Evolutionary conservation across 2,888 invertebrate species (phyloP), one percentile per base, ranked within the genome.

Genomic region (Conistra vaccinii): DNA sequence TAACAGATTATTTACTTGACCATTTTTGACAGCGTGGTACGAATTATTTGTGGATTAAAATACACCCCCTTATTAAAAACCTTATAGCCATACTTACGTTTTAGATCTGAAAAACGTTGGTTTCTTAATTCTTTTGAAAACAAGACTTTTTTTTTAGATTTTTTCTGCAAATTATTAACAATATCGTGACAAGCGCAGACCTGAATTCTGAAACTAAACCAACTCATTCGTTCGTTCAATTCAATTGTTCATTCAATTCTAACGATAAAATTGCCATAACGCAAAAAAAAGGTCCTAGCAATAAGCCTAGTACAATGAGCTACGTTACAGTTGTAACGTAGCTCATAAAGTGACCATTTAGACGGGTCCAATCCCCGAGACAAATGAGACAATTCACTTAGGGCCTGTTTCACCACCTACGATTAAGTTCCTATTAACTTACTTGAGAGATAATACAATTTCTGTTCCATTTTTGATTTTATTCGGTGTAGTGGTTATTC

Each of bases 1-100:
- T 87, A 87, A 73, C 75, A 82, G 75, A 80, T 57, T 85, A 87
- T 87, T 87, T 88, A 87, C 85, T 85, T 65, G 73, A 80, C 57
- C 76, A 76, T 87, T 83, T 78, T 87, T 86, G 86, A 87, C 86
- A 82, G 86, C 84, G 76, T 82, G 80, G 69, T 75, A 78, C 48
- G 39, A 66, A 39, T 69, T 65, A 1, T 51, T 55, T 6, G 10
- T 35, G 23, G n/a, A 26, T n/a, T 39, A 57, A 58, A 77, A 57
- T 58, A 39, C 10, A 61, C 17, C 26, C 29, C 4, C 57, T 14
- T 35, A 51, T 23, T 29, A 17, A 55, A 70, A 58, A 57, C 55
- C 6, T 14, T 62, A 3, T 6, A 29, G 12, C 26, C 35, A 62
- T 62, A 87, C 86, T 87, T 78, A 87, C 87, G 80, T 86, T 76